Conservation (phyloP, 2,888 invertebrate species). For the Melipona bicolor region DNA sequence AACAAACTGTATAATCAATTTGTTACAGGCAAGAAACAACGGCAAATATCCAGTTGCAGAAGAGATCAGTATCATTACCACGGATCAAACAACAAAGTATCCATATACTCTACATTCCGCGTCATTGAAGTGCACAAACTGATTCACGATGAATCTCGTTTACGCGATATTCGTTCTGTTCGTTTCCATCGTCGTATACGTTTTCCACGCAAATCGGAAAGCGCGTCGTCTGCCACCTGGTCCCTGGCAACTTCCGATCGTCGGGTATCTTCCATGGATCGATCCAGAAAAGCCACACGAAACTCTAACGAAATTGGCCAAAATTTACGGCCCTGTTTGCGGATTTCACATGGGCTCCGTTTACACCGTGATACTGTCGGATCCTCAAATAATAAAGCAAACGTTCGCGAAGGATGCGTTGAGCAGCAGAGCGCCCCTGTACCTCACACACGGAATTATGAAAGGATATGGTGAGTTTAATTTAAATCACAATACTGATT, state of each 20-base stretch:
- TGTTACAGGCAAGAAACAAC: not conserved
- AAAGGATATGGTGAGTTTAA: conserved; percentile 90
- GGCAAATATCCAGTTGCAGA: not conserved
- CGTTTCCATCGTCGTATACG: conserved; percentile 73
- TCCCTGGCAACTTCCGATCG: conserved; percentile 90
- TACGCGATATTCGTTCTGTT: conserved; percentile 69
- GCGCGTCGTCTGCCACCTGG: conserved; percentile 89
- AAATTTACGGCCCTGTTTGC: conserved; percentile 90
- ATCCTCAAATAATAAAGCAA: conserved; percentile 89
- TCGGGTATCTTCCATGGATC: conserved; percentile 92
- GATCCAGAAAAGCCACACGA: conserved; percentile 89
- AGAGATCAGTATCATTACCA: not conserved
- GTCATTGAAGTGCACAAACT: not conserved
- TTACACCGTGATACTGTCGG: conserved; percentile 91
- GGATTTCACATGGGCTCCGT: conserved; percentile 90
- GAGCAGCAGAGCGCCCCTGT: conserved; percentile 92
- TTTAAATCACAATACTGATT: not conserved
- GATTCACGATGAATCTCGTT: conserved; percentile 22
- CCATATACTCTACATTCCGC: not conserved
- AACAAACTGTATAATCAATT: not conserved
- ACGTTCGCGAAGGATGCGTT: conserved; percentile 90
- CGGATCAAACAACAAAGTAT: not conserved
- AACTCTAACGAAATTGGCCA: conserved; percentile 88
- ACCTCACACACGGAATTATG: conserved; percentile 94
- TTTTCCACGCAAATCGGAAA: conserved; percentile 81